phyloP scores from a whole-genome alignment of 1,140 invertebrate genomes.

The Medauroidea extradentata region DNA sequence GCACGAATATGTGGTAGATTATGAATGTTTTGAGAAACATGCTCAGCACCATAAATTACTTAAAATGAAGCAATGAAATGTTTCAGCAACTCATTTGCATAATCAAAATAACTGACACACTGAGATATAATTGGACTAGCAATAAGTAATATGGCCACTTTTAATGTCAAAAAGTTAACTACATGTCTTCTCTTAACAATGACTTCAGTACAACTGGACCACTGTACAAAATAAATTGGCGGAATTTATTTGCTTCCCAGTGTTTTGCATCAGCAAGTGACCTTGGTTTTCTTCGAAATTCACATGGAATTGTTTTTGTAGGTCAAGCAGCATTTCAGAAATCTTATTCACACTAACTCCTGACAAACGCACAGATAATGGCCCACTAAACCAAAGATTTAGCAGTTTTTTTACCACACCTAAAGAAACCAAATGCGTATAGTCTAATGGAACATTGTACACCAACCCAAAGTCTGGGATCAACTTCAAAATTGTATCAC shows the following conservation, averaged over 20 bases:
- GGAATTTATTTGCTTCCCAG: constrained; percentile 14
- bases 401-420: constrained; percentile 23
- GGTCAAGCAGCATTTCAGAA: neutral
- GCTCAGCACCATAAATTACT: constrained; percentile 28
- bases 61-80: constrained; percentile 31
- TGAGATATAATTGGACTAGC: neutral
- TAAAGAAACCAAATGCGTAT: constrained; percentile 23
- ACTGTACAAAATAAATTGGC: constrained; percentile 17
- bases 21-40: constrained; percentile 41
- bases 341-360: constrained; percentile 1
- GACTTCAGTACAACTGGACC: too few species aligned
- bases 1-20: constrained; percentile 35
- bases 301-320: constrained; percentile 9
- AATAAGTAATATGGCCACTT: constrained; percentile 22
- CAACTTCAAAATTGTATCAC: constrained; percentile 9
- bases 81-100: constrained; percentile 29
- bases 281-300: constrained; percentile 19
- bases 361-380: neutral
- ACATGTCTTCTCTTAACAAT: constrained; percentile 9
- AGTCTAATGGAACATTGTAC: constrained; percentile 23
- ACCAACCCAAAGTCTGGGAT: constrained; percentile 19
- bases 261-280: constrained; percentile 4
- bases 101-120: too few species aligned
- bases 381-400: constrained; percentile 6
- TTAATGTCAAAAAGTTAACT: constrained; percentile 16